These are phyloP conservation scores for Pseudomyrmex gracilis DNA, from an alignment of 1,140 invertebrate genomes.

Conservation along the genomic window DNA sequence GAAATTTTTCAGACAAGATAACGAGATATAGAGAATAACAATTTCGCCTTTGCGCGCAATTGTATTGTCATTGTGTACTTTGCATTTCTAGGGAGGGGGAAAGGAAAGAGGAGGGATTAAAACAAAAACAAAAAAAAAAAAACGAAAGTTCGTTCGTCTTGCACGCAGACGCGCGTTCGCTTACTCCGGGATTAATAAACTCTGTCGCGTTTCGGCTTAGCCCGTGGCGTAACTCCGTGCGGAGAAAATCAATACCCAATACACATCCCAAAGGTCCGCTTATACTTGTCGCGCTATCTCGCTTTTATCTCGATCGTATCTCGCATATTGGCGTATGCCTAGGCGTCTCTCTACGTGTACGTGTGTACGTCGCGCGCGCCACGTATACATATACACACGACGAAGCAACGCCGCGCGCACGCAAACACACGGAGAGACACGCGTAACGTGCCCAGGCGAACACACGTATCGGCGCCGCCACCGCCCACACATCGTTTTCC, in stretches of 20 bases:
- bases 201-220: slow-evolving; percentile 74
- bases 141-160: slow-evolving; percentile 31
- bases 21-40: too few relatives aligned
- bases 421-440: slow-evolving; percentile 11
- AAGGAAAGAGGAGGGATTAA: neutral
- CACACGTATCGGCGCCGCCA: slow-evolving; percentile 42
- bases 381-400: slow-evolving; percentile 20
- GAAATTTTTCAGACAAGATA: too few relatives aligned
- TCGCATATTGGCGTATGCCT: slow-evolving; percentile 61
- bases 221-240: slow-evolving; percentile 67
- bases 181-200: slow-evolving; percentile 72
- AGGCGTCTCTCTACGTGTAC: slow-evolving; percentile 8
- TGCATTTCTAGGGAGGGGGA: slow-evolving; percentile 7
- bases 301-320: slow-evolving; percentile 77
- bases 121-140: too few relatives aligned
- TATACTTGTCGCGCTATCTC: slow-evolving; percentile 77
- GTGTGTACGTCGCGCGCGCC: slow-evolving; percentile 17
- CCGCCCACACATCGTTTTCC: slow-evolving; percentile 48
- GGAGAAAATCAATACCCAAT: slow-evolving; percentile 82
- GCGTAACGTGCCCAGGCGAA: slow-evolving; percentile 41
- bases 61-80: slow-evolving; percentile 8
- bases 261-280: slow-evolving; percentile 74
- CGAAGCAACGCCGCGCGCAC: slow-evolving; percentile 24
- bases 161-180: slow-evolving; percentile 63
- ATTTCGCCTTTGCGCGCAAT: neutral